Conservation (phyloP, 1,140 invertebrate species). For the Caenorhabditis brenneri region DNA sequence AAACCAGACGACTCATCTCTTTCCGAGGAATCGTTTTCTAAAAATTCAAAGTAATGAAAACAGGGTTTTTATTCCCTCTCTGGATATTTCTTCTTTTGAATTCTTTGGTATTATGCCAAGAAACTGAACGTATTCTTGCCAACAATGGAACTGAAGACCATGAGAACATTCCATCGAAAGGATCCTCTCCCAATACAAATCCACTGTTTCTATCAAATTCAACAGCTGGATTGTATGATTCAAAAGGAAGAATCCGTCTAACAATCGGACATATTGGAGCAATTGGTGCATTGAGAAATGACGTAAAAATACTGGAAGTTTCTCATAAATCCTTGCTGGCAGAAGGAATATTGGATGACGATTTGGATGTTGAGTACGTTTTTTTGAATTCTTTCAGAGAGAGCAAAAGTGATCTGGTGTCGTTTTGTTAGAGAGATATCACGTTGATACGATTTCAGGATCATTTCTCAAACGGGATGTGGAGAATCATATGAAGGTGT, state of each 20-base stretch:
- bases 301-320: constrained; percentile 66
- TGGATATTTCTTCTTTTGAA: neutral
- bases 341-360: constrained; percentile 66
- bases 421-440: no score
- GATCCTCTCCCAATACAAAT: constrained; percentile 5
- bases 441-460: constrained; percentile 48
- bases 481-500: constrained; percentile 63
- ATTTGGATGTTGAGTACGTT: constrained; percentile 68
- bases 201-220: constrained; percentile 1
- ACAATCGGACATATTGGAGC: constrained; percentile 69
- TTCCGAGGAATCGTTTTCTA: neutral
- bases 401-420: no score
- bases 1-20: neutral
- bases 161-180: neutral
- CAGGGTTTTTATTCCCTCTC: neutral
- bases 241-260: constrained; percentile 50
- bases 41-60: neutral
- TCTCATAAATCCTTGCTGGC: constrained; percentile 66
- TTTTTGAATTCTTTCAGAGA: neutral
- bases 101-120: neutral
- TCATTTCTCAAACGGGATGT: constrained; percentile 61
- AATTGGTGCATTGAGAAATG: constrained; percentile 68
- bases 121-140: constrained; percentile 26
- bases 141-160: constrained; percentile 29
- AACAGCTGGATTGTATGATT: neutral